Evolutionary conservation across 2,797 vertebrate species (phyloP), one percentile per base, ranked within the genome.

Genomic region (Sternotherus odoratus): DNA sequence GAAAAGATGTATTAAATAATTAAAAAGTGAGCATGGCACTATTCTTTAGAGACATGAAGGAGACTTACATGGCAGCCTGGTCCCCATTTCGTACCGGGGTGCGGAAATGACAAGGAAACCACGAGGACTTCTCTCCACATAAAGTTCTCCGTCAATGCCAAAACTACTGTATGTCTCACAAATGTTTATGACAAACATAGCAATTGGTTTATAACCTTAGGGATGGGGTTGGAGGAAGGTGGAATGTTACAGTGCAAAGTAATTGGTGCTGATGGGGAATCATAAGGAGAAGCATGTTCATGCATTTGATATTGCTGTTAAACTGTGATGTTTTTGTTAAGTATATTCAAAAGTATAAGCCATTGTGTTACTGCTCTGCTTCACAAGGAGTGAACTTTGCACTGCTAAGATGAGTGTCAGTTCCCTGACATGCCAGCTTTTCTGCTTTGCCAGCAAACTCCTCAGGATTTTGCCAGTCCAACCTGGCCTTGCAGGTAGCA

Each of bases 291-390:
- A 88, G 75, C 78, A 95, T 93, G 72, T 83, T 89, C 87, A 77
- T 85, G 60, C 39, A 72, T 54, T 77, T 92, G 91, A 85, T 93
- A 96, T 91, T 93, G 84, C 75, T 91, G 82, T 91, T 95, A 48
- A 33, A 60, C 0, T 0, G 19, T 66, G 63, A 66, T 17, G 1
- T 36, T n/a, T n/a, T 66, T 36, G n/a, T n/a, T 21, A 8, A 66
- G 33, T 36, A n/a, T n/a, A 66, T 33, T 33, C 33, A 21, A 17
- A 66, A 66, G 17, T 66, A 17, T 63, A 3, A 66, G 33, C 60
- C 33, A 66, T 17, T 66, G 8, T 33, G 57, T 33, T 60, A 60
- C 57, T 30, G 8, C 8, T 63, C 7, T n/a, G 57, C 57, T 15
- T 66, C 33, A n/a, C 60, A 66, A 66, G 60, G 16, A 66, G 60